Evolutionary conservation across 2,888 invertebrate genomes (phyloP).

Genomic region (Acrocyrtus sp.): DNA sequence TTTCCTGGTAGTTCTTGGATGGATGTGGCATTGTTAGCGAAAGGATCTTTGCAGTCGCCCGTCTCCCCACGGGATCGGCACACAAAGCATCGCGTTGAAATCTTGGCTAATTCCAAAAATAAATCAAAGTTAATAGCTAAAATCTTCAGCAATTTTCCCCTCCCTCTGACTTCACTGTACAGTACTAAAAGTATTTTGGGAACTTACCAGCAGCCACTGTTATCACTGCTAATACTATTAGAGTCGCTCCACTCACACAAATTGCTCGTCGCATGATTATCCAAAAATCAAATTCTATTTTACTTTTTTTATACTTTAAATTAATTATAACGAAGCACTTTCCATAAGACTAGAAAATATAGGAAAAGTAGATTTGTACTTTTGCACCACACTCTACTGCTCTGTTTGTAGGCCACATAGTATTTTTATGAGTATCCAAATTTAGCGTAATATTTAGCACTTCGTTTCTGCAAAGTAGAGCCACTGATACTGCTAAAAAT

Average conservation of each 20-base stretch:
- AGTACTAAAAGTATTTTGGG: no score
- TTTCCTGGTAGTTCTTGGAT: conserved; percentile 73
- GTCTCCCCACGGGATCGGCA: conserved; percentile 89
- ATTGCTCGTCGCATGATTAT: neutral
- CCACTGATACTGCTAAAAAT: no score
- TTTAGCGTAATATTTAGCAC: no score
- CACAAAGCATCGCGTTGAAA: conserved; percentile 80
- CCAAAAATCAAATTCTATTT: neutral
- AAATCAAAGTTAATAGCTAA: neutral
- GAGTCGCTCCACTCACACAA: neutral
- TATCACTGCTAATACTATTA: neutral
- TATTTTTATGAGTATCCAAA: no score
- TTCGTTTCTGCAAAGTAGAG: no score
- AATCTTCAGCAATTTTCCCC: no score
- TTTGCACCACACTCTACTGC: neutral
- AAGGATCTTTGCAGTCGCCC: conserved; percentile 90
- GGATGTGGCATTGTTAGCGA: conserved; percentile 81
- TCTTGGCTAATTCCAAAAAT: conserved; percentile 64
- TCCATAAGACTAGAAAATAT: neutral
- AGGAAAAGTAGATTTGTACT: neutral
- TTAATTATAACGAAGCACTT: no score
- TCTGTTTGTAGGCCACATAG: neutral
- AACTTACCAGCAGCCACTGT: neutral
- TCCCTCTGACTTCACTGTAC: no score
- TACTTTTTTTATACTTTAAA: neutral